A percentile compares a stretch with the other conserved stretches of the same genome.
These are phyloP conservation scores for Dunckerocampus dactyliophorus DNA, from an alignment of 2,113 vertebrate species.

Conservation along the genomic window DNA sequence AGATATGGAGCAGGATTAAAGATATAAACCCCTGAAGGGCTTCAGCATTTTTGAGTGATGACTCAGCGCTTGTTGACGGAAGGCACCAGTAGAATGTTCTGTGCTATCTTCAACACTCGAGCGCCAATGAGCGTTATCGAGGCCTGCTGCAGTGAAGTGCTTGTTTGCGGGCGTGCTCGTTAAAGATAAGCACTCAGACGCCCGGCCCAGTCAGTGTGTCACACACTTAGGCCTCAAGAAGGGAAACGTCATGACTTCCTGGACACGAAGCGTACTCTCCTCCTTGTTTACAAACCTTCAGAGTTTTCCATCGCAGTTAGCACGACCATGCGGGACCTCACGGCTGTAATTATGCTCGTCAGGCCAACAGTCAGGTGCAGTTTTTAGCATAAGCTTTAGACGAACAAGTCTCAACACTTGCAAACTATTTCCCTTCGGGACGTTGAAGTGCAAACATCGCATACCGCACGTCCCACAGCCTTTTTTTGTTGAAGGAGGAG, in stretches of 20 bases:
- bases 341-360: conserved; percentile 58
- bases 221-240: no score
- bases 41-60: conserved; percentile 15
- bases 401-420: conserved; percentile 67
- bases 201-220: background rate
- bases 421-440: conserved; percentile 65
- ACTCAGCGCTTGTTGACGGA: conserved; percentile 25
- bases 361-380: conserved; percentile 50
- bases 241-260: no score
- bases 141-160: conserved; percentile 5
- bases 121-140: conserved; percentile 12
- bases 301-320: conserved; percentile 19
- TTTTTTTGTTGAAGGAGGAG: conserved; percentile 19
- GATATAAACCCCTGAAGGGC: conserved; percentile 5
- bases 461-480: conserved; percentile 25
- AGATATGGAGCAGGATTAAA: background rate
- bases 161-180: background rate
- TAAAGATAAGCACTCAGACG: conserved; percentile 15
- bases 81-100: conserved; percentile 25
- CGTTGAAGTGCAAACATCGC: conserved; percentile 39
- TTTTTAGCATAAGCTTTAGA: conserved; percentile 67
- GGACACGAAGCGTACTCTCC: no score
- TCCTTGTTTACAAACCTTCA: conserved; percentile 25
- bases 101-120: conserved; percentile 7
- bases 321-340: background rate